phyloP scores from a whole-genome alignment of 1,140 invertebrate species.

The Choristoneura fumiferana region DNA sequence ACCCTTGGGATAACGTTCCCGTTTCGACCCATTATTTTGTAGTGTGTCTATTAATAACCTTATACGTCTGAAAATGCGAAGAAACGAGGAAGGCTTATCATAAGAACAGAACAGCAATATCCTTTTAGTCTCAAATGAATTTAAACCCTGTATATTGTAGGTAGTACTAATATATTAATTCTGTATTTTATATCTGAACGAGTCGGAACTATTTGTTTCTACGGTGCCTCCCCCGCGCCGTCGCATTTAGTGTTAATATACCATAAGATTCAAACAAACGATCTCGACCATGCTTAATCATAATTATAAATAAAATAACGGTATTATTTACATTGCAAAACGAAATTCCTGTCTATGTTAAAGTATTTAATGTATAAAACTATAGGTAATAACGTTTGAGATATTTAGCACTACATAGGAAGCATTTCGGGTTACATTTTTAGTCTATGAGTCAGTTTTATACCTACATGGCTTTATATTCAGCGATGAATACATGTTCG shows the following conservation, averaged over 20 bases:
- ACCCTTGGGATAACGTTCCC: neutral
- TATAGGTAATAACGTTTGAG: slow-evolving; percentile 26
- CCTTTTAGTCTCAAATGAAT: slow-evolving; percentile 7
- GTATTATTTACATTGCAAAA: slow-evolving; percentile 63
- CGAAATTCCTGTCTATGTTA: slow-evolving; percentile 39
- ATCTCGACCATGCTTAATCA: slow-evolving; percentile 16
- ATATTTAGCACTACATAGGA: slow-evolving; percentile 57
- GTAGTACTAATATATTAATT: slow-evolving; percentile 1
- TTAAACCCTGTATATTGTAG: slow-evolving; percentile 13
- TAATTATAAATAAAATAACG: slow-evolving; percentile 41
- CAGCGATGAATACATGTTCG: neutral
- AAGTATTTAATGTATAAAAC: slow-evolving; percentile 30
- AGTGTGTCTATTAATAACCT: neutral
- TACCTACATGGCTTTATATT: slow-evolving; percentile 6
- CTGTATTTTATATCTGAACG: neutral
- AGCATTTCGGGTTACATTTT: slow-evolving; percentile 38
- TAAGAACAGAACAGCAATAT: neutral
- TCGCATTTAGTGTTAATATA: neutral
- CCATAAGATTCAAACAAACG: neutral
- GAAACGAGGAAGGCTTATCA: neutral
- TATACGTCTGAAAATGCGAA: neutral
- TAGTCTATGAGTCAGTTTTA: slow-evolving; percentile 22
- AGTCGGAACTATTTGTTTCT: neutral
- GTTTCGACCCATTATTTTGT: neutral
- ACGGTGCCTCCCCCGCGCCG: neutral